Conservation (phyloP, 2,888 invertebrate species). For the Xestia sexstrigata region DNA sequence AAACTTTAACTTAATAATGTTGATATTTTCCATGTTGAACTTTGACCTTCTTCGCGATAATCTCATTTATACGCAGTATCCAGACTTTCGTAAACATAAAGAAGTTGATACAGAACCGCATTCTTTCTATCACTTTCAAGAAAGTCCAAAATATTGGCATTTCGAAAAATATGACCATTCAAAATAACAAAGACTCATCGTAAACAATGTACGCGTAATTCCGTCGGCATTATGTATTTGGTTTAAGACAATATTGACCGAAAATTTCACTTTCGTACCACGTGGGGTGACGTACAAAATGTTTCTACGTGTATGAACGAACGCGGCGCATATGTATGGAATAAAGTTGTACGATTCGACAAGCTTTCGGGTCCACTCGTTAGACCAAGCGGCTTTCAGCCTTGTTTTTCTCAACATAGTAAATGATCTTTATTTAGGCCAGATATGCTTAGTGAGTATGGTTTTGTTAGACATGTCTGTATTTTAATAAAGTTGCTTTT, state of each 20-base stretch:
- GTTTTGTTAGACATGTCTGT: not conserved
- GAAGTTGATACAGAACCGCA: slow-evolving; percentile 24
- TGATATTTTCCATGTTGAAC: slow-evolving; percentile 5
- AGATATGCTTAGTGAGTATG: not conserved
- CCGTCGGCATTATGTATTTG: slow-evolving; percentile 68
- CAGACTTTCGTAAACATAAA: not conserved
- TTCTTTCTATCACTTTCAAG: slow-evolving; percentile 29
- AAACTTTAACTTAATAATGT: not conserved
- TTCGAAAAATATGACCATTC: slow-evolving; percentile 23
- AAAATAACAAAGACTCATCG: slow-evolving; percentile 48
- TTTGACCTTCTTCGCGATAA: slow-evolving; percentile 5
- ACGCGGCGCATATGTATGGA: slow-evolving; percentile 24
- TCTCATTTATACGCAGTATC: not conserved
- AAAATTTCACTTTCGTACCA: slow-evolving; percentile 84
- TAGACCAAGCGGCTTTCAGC: slow-evolving; percentile 60
- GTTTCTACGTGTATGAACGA: slow-evolving; percentile 24
- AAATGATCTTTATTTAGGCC: not conserved
- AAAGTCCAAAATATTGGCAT: slow-evolving; percentile 27
- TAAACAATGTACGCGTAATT: slow-evolving; percentile 67
- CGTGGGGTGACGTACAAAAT: slow-evolving; percentile 58
- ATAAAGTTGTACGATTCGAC: slow-evolving; percentile 69
- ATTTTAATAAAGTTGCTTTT: not conserved
- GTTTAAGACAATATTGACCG: slow-evolving; percentile 82
- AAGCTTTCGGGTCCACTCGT: slow-evolving; percentile 74
- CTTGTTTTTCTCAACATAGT: slow-evolving; percentile 42